These are phyloP conservation scores for Pipistrellus kuhlii DNA, from an alignment of 2,797 vertebrate genomes.

Conservation along the genomic window DNA sequence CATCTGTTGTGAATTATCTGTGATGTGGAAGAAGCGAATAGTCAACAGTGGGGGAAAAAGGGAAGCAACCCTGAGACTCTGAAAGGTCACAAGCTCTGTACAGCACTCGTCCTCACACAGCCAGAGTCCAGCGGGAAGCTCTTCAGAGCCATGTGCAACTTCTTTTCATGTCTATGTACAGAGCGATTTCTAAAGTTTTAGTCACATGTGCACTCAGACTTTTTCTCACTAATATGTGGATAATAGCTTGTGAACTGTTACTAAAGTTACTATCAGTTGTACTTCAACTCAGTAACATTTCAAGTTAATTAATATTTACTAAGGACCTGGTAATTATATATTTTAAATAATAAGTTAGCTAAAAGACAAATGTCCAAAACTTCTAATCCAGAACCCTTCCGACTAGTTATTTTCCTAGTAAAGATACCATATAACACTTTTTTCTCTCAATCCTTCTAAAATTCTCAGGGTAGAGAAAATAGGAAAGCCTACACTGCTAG, in stretches of 20 bases:
- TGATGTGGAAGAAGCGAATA: conserved; percentile 27
- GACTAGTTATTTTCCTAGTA: conserved; percentile 25
- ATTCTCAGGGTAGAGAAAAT: not conserved
- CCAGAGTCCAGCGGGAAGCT: not conserved
- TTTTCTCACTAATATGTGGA: not conserved
- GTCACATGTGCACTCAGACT: not conserved
- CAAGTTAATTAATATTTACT: not conserved
- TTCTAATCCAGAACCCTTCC: not conserved
- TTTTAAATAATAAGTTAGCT: conserved; percentile 36
- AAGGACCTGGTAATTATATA: conserved; percentile 34
- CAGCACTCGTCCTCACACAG: not conserved
- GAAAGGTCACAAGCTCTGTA: not conserved
- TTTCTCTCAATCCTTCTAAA: not conserved
- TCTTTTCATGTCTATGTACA: conserved; percentile 30
- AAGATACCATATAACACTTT: not conserved
- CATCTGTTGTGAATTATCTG: conserved; percentile 58
- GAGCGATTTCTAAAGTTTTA: not conserved
- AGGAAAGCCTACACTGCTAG: not conserved
- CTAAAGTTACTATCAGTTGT: not conserved
- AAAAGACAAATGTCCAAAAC: not conserved
- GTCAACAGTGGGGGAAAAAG: not conserved
- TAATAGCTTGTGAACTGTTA: conserved; percentile 1
- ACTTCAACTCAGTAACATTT: conserved; percentile 8
- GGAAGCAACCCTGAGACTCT: not conserved
- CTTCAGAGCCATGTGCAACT: not conserved